Conservation (phyloP, 2,113 vertebrate species). For the Climacteris rufus region DNA sequence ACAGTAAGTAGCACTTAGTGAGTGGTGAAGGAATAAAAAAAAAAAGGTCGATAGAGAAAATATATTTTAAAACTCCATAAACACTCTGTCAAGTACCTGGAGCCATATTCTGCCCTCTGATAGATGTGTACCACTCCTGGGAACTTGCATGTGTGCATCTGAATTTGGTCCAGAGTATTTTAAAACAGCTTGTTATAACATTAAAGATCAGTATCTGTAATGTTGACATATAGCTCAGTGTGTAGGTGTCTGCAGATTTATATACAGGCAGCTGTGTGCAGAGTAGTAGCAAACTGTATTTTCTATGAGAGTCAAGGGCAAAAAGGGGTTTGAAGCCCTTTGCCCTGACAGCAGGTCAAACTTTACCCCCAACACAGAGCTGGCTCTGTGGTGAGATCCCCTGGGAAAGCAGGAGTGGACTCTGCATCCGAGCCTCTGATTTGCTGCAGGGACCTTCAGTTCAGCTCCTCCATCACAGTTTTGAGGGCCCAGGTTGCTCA, state of each 20-base stretch:
- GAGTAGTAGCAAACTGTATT: not conserved
- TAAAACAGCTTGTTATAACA: not conserved
- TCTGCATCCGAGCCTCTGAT: not conserved
- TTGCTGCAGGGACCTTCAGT: not conserved
- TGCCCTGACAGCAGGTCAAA: not conserved
- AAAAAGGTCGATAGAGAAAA: slow-evolving; percentile 33
- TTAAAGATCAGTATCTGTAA: not conserved
- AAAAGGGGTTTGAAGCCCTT: not conserved
- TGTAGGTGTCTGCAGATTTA: slow-evolving; percentile 5
- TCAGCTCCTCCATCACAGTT: not conserved
- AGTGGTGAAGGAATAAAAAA: not conserved
- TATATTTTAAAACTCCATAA: slow-evolving; percentile 26
- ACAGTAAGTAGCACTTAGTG: slow-evolving; percentile 68
- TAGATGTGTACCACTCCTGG: not conserved
- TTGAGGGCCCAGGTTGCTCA: not conserved
- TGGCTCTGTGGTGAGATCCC: not conserved
- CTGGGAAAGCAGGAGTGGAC: not conserved
- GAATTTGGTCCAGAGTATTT: slow-evolving; percentile 23
- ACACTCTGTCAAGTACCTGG: not conserved
- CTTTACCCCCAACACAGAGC: not conserved
- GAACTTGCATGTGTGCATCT: not conserved
- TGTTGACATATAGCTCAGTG: not conserved
- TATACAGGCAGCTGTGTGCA: not conserved
- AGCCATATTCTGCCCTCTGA: not conserved
- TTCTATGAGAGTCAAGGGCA: not conserved